A percentile compares a stretch with the other conserved stretches of the same genome.
These are phyloP conservation scores for Mallotus villosus DNA, from an alignment of 2,797 vertebrate genomes.

Conservation along the genomic window DNA sequence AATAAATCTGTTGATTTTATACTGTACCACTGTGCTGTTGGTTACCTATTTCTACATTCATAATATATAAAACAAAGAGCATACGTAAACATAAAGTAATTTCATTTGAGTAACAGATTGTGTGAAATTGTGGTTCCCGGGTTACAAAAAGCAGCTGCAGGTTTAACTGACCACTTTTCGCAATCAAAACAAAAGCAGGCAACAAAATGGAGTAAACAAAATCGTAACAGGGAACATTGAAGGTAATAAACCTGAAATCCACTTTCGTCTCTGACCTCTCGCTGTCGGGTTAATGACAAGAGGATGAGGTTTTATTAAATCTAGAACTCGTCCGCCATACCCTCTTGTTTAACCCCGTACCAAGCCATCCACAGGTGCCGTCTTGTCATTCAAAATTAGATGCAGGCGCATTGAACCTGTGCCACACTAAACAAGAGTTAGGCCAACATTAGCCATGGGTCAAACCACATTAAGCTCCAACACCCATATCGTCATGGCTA, in stretches of 20 bases:
- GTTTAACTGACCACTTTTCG: not conserved
- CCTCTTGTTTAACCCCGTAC: slow-evolving; percentile 37
- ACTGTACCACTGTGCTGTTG: not conserved
- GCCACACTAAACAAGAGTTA: slow-evolving; percentile 63
- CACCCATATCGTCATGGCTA: slow-evolving; percentile 45
- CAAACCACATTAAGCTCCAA: slow-evolving; percentile 70
- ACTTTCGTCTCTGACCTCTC: not conserved
- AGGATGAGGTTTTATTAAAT: slow-evolving; percentile 1
- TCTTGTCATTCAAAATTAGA: slow-evolving; percentile 67
- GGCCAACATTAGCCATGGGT: slow-evolving; percentile 71
- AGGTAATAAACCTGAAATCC: not conserved
- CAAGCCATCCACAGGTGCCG: slow-evolving; percentile 52
- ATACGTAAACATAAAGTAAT: not conserved
- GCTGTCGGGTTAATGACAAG: not conserved
- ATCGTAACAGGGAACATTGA: not conserved
- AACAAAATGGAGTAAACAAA: not conserved
- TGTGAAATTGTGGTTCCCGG: not conserved
- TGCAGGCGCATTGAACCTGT: slow-evolving; percentile 35
- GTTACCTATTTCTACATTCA: too few relatives aligned
- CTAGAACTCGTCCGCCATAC: slow-evolving; percentile 15
- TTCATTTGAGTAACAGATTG: not conserved
- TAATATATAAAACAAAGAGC: not conserved
- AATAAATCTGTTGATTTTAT: not conserved
- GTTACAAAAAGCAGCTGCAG: slow-evolving; percentile 7
- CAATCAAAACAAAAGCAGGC: not conserved